Conservation (phyloP, 2,888 invertebrate species). For the Trachelus stipa region DNA sequence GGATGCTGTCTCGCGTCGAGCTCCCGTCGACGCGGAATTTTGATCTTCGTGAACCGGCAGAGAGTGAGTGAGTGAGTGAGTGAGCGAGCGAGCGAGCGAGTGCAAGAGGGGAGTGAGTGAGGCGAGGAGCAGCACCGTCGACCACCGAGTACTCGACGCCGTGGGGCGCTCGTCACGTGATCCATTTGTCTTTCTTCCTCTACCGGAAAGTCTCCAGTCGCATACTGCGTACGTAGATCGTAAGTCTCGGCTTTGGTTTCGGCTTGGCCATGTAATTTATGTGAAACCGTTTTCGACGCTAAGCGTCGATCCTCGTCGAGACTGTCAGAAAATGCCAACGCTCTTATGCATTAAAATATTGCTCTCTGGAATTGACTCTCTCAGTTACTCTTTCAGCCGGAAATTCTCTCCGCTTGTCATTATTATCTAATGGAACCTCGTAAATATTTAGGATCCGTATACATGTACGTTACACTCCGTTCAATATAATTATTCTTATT, state of each 20-base stretch:
- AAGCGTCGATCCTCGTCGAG: too few species aligned
- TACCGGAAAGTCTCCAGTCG: background rate
- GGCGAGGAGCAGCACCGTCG: background rate
- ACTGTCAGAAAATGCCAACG: background rate
- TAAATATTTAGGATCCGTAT: background rate
- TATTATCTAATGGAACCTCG: too few species aligned
- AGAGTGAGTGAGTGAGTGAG: background rate
- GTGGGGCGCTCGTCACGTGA: constrained; percentile 10
- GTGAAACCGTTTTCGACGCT: background rate
- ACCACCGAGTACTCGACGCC: background rate
- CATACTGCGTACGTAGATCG: background rate
- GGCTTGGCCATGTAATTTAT: background rate
- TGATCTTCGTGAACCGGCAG: constrained; percentile 3
- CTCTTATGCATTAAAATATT: background rate
- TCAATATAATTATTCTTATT: background rate
- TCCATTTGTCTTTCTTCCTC: constrained; percentile 1
- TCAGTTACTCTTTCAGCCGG: background rate
- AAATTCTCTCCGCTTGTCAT: background rate
- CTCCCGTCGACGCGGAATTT: constrained; percentile 8
- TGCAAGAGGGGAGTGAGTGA: too few species aligned
- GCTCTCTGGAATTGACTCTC: background rate
- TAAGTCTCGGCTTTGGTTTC: background rate
- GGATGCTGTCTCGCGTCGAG: constrained; percentile 10
- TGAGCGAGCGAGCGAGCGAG: too few species aligned
- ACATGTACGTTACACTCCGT: too few species aligned